Base-by-base conservation (phyloP, 2,888 invertebrate species). In the Steinernema carpocapsae region DNA sequence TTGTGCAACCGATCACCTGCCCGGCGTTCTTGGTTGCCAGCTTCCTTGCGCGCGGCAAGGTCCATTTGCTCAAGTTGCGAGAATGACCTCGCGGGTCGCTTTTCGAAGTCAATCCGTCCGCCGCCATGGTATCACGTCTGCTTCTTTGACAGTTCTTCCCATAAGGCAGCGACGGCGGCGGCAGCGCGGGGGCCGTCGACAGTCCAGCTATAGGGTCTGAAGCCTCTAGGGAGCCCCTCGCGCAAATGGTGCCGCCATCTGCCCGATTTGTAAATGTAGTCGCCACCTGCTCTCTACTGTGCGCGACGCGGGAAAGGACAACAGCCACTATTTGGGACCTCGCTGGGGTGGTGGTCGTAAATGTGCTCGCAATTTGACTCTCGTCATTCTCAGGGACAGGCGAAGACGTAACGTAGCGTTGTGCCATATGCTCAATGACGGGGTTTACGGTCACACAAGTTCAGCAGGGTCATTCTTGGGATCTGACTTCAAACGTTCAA, bases 191-290 rank as follows among this genome's bases (percentile, higher is more conserved):
- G 37, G 4, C 37, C 37, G 10, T 37, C 37, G 37, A 37, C 37
- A 37, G 37, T 37, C 37, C 37, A 10, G 37, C 37, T 14, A 48
- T 19, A 14, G 48, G 3, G 19, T 14, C 6, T 14, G 17, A 26
- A 64, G 64, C 26, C 64, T 64, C 64, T 7, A 32, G 64, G 64
- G 64, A 64, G 64, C 64, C 7, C 29, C 19, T 17, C 26, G 17
- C 64, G 64, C 64, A 64, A 64, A 64, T 64, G 64, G 64, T 26
- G 26, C 56, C 56, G 56, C 64, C 64, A 64, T 64, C 64, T 64
- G 64, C 64, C 64, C 64, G 64, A 64, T 64, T 64, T 64, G 64
- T 64, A 64, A 64, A 64, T 64, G 64, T 32, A 64, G 64, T 64
- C 64, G 26, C 64, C 64, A 64, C 64, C 64, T 64, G 64, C 64